phyloP scores from a whole-genome alignment of 2,113 vertebrate species.

The Microtus pennsylvanicus region DNA sequence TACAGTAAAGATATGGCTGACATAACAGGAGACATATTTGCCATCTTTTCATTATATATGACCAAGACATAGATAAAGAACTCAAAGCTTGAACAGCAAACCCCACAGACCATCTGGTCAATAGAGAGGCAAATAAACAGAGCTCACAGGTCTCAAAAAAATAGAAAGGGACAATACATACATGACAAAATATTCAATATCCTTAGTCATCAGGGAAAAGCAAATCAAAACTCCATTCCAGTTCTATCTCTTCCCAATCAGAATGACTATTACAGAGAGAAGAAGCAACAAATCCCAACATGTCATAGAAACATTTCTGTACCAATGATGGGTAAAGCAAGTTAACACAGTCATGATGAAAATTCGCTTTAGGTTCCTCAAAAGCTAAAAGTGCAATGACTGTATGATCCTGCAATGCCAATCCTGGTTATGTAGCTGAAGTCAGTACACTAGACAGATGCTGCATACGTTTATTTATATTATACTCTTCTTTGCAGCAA shows the following conservation, averaged over 20 bases:
- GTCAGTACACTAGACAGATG: neutral
- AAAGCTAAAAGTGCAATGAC: neutral
- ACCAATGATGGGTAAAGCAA: neutral
- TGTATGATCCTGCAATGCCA: neutral
- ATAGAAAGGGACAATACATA: neutral
- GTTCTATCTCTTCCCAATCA: neutral
- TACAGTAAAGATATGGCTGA: neutral
- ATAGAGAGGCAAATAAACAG: neutral
- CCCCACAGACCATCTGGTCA: neutral
- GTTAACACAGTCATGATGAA: neutral
- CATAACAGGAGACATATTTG: neutral
- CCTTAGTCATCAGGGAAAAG: neutral
- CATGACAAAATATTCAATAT: neutral
- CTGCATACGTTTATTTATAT: neutral
- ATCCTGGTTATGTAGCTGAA: neutral
- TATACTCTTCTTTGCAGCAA: neutral
- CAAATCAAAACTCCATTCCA: neutral
- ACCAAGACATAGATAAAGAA: neutral
- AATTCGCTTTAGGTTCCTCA: neutral
- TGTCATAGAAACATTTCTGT: neutral
- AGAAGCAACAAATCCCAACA: neutral
- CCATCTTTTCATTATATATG: neutral
- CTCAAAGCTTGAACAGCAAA: neutral
- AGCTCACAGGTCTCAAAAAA: neutral
- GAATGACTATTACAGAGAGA: neutral